These are phyloP conservation scores for Lucifuga dentata DNA, from an alignment of 2,113 vertebrate species.

Conservation along the genomic window DNA sequence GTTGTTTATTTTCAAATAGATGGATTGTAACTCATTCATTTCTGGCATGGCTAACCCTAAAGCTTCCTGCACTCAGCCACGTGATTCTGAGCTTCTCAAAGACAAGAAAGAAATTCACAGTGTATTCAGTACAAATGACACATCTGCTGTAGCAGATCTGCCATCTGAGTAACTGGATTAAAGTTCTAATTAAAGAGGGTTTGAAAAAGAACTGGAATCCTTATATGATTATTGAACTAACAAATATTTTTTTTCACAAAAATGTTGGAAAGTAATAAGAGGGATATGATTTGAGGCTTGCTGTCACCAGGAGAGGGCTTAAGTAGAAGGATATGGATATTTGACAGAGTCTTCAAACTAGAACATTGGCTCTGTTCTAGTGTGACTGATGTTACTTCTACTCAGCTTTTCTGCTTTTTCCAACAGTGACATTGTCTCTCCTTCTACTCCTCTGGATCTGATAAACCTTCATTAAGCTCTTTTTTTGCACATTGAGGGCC, in stretches of 20 bases:
- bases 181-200: slow-evolving; percentile 12
- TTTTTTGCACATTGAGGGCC: no score
- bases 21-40: slow-evolving; percentile 12
- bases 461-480: not conserved
- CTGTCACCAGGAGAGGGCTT: slow-evolving; percentile 11
- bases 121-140: slow-evolving; percentile 26
- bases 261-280: slow-evolving; percentile 20
- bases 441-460: not conserved
- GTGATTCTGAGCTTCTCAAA: slow-evolving; percentile 3
- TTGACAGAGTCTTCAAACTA: slow-evolving; percentile 18
- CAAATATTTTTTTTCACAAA: slow-evolving; percentile 8
- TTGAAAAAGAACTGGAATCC: not conserved
- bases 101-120: slow-evolving; percentile 9
- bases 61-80: slow-evolving; percentile 28
- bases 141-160: slow-evolving; percentile 25
- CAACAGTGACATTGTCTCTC: slow-evolving; percentile 6
- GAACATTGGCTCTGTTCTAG: slow-evolving; percentile 7
- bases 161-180: slow-evolving; percentile 50
- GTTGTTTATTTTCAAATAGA: no score
- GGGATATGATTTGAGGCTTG: slow-evolving; percentile 7
- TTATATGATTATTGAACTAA: not conserved
- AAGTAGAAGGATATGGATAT: slow-evolving; percentile 10
- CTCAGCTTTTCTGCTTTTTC: slow-evolving; percentile 2
- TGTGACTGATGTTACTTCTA: not conserved
- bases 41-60: not conserved